phyloP scores from a whole-genome alignment of 2,888 invertebrate genomes.

The Pherbina coryleti region DNA sequence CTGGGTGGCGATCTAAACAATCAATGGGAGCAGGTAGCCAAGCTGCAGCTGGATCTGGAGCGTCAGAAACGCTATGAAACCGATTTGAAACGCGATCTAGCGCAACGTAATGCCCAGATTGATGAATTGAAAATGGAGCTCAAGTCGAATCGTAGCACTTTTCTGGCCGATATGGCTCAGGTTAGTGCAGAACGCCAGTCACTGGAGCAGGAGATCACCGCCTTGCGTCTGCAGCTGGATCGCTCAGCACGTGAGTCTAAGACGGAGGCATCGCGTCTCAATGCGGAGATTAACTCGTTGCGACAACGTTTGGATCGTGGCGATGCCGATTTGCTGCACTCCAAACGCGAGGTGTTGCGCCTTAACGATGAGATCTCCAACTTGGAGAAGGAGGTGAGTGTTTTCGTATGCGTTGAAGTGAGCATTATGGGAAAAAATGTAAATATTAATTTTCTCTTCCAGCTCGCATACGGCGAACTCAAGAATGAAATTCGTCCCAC shows the following conservation, averaged over 20 bases:
- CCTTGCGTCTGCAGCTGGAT: slow-evolving; percentile 77
- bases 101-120: slow-evolving; percentile 80
- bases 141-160: slow-evolving; percentile 77
- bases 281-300: slow-evolving; percentile 80
- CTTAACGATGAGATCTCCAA: slow-evolving; percentile 83
- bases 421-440: background rate
- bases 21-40: slow-evolving; percentile 85
- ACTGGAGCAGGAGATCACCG: slow-evolving; percentile 83
- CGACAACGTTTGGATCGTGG: slow-evolving; percentile 81
- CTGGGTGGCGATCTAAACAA: slow-evolving; percentile 82
- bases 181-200: slow-evolving; percentile 83
- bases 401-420: background rate
- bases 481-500: slow-evolving; percentile 74
- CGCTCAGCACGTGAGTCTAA: slow-evolving; percentile 81
- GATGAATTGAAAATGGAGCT: slow-evolving; percentile 86
- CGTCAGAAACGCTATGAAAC: slow-evolving; percentile 82
- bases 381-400: slow-evolving; percentile 82
- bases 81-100: slow-evolving; percentile 82
- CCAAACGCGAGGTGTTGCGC: slow-evolving; percentile 83
- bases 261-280: slow-evolving; percentile 81
- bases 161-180: slow-evolving; percentile 83
- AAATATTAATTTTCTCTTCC: slow-evolving; percentile 41
- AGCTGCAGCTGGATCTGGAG: slow-evolving; percentile 82
- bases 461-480: slow-evolving; percentile 75
- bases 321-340: slow-evolving; percentile 84